Evolutionary conservation across 2,797 vertebrate genomes (phyloP).

Genomic region (Hypotaenidia okinawae): DNA sequence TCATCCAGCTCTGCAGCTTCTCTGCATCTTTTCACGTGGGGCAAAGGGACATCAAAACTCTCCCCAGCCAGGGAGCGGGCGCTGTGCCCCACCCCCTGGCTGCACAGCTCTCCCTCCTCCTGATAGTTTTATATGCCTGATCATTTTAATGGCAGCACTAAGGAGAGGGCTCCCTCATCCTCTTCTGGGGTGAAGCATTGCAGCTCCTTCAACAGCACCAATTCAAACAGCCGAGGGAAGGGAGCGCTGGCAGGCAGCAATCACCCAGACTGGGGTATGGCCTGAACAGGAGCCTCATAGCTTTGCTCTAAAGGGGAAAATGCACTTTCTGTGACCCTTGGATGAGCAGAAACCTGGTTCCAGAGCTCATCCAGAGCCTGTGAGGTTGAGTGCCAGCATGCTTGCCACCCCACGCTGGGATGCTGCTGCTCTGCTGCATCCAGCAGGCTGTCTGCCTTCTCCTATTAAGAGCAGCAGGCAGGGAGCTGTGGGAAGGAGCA

Average conservation of each 20-base stretch:
- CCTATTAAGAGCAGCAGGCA: not conserved
- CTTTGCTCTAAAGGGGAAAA: not conserved
- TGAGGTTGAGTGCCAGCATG: not conserved
- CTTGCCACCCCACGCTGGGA: not conserved
- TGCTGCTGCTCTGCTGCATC: accelerated
- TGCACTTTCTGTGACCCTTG: not conserved
- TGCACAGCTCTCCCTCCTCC: not conserved
- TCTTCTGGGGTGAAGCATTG: not conserved
- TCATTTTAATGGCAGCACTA: not conserved
- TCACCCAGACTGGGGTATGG: not conserved
- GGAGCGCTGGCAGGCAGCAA: not conserved
- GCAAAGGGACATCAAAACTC: not conserved
- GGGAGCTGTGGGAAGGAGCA: not conserved
- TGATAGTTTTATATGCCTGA: not conserved
- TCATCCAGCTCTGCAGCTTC: not conserved
- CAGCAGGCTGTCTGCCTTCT: not conserved
- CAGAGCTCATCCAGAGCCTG: not conserved
- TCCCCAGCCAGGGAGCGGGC: not conserved
- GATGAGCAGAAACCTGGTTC: not conserved
- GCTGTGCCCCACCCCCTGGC: not conserved
- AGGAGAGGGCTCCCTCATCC: not conserved
- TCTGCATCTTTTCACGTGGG: not conserved
- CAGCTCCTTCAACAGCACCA: not conserved
- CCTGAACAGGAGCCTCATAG: not conserved
- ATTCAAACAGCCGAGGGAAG: not conserved